These are phyloP conservation scores for Mesocentrotus franciscanus DNA, from an alignment of 53 echinoderm and acorn worm genomes.

Conservation along the genomic window DNA sequence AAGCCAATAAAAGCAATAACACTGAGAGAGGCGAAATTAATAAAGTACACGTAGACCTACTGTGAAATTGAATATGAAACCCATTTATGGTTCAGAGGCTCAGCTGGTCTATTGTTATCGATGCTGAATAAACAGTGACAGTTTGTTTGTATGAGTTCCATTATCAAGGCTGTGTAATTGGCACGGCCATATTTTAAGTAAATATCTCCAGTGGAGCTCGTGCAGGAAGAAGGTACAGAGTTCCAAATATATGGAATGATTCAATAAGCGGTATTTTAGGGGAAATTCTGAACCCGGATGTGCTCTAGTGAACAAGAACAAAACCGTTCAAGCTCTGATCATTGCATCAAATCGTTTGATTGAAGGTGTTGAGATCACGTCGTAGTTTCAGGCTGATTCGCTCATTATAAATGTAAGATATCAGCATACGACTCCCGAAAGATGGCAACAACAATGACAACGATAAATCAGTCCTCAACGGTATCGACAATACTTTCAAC, in stretches of 20 bases:
- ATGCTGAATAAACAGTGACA: not conserved
- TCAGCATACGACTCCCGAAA: not conserved
- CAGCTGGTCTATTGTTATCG: not conserved
- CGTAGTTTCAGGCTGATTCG: not conserved
- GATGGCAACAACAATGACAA: not conserved
- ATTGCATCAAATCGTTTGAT: not conserved
- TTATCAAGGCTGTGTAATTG: not conserved
- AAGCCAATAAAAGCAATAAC: not conserved
- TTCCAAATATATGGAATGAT: not conserved
- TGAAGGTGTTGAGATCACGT: not conserved
- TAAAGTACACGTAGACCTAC: too few relatives aligned
- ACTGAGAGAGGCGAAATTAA: not conserved
- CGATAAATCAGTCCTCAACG: slow-evolving; percentile 11
- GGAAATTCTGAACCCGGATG: slow-evolving; percentile 42
- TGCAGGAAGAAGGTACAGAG: not conserved
- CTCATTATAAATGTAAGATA: not conserved
- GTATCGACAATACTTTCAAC: slow-evolving; percentile 20
- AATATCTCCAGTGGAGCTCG: too few relatives aligned
- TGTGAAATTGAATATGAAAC: not conserved
- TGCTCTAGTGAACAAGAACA: not conserved
- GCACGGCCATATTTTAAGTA: not conserved
- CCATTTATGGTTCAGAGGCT: not conserved
- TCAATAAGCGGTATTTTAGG: not conserved
- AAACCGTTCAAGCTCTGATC: not conserved
- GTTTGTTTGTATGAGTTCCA: not conserved